Conservation (phyloP, 2,888 invertebrate species). For the Epinotia ramella region DNA sequence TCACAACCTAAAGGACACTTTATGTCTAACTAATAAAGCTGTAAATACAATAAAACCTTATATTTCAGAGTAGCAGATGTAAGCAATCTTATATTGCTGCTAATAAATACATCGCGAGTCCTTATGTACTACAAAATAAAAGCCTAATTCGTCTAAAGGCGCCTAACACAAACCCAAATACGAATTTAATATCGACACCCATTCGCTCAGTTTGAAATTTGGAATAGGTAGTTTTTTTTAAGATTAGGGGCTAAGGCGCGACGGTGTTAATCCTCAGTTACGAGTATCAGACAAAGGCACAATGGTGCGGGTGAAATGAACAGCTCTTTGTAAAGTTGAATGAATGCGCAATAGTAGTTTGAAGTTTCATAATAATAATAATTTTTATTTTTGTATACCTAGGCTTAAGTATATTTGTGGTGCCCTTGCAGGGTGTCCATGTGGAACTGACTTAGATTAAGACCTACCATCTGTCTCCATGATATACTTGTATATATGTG, state of each 20-base stretch:
- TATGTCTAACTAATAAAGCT: neutral
- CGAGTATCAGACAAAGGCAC: conserved; percentile 63
- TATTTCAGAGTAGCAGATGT: neutral
- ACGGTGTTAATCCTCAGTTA: conserved; percentile 76
- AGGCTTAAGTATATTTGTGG: no score
- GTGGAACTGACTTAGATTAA: no score
- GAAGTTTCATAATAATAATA: no score
- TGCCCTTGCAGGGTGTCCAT: no score
- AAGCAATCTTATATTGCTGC: conserved; percentile 1
- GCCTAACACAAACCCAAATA: conserved; percentile 1
- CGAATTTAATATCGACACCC: neutral
- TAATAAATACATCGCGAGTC: neutral
- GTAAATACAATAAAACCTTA: neutral
- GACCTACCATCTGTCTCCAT: no score
- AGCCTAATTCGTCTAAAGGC: neutral
- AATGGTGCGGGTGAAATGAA: conserved; percentile 63
- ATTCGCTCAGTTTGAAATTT: conserved; percentile 29
- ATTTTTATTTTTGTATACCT: no score
- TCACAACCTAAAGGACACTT: conserved; percentile 4
- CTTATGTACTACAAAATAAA: neutral
- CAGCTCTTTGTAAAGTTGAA: conserved; percentile 61
- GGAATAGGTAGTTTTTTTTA: conserved; percentile 49
- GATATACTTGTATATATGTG: no score
- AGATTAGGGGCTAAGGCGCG: conserved; percentile 63
- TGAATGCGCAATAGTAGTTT: conserved; percentile 62